Conservation (phyloP, 1,140 invertebrate genomes). For the Eumeta japonica region DNA sequence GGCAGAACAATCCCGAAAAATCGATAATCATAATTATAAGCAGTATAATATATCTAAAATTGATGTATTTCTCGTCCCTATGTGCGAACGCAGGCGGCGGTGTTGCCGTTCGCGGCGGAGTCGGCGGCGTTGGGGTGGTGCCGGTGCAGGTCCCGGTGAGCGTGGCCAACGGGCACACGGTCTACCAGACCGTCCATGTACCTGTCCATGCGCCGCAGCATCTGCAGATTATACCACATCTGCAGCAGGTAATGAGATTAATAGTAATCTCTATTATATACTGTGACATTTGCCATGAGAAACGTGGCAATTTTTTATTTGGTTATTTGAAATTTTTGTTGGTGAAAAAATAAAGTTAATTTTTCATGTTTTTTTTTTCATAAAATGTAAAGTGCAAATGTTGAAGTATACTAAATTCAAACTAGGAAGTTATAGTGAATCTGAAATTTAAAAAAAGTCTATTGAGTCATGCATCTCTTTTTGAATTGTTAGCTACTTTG, state of each 20-base stretch:
- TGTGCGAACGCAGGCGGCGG: slow-evolving; percentile 74
- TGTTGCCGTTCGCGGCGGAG: slow-evolving; percentile 66
- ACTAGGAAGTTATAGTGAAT: no score
- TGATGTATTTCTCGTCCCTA: no score
- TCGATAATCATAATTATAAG: neutral
- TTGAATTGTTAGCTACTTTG: no score
- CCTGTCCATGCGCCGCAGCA: slow-evolving; percentile 72
- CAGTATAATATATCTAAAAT: no score
- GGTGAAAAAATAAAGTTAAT: slow-evolving; percentile 6
- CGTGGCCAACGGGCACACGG: slow-evolving; percentile 84
- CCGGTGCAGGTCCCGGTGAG: slow-evolving; percentile 91
- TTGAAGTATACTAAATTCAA: no score
- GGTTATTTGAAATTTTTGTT: slow-evolving; percentile 9
- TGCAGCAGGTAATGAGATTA: slow-evolving; percentile 60
- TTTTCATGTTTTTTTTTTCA: no score
- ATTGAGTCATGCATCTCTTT: no score
- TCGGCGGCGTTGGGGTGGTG: slow-evolving; percentile 70
- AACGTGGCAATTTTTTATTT: no score
- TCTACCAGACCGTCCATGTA: slow-evolving; percentile 91
- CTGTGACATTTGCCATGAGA: neutral
- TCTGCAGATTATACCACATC: slow-evolving; percentile 73
- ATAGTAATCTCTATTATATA: neutral
- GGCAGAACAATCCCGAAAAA: no score
- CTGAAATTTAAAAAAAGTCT: no score
- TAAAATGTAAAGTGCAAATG: no score